Base-by-base conservation (phyloP, 2,888 invertebrate genomes). In the Drosophila suboccidentalis region DNA sequence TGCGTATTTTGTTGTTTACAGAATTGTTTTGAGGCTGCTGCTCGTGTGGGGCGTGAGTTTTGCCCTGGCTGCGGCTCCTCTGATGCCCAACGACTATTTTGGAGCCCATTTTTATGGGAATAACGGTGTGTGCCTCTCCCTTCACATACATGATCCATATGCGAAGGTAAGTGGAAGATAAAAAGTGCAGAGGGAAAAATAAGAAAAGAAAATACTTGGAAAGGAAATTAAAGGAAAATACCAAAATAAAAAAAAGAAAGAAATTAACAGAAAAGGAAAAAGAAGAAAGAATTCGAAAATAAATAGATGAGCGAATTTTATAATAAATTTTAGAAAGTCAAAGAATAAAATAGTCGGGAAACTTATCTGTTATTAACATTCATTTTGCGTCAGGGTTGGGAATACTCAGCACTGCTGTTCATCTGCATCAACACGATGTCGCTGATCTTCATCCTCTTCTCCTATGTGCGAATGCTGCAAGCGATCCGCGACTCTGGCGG, bases 311-410 rank as follows among this genome's bases (percentile, higher is more conserved):
- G 29, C 29, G 1, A 29, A 29, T 3, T 26, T 26, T 26, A 26
- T 26, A 3, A 8, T 3, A 10, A 32, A 10, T 32, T 32, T 32
- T 3, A 11, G 34, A 34, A 34, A 11, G 19, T 19, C 19, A 19
- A 19, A 19, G 2, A 19, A 10, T 10, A 32, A 10, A 32, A 34
- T 3, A 34, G 34, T 34, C 10, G 34, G 3, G 1, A 10, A 34
- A 10, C 11, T 11, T 13, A 4, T 53, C 3, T 39, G 11, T 13
- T 19, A n/a, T n/a, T n/a, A n/a, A n/a, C n/a, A n/a, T n/a, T n/a
- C n/a, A n/a, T n/a, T n/a, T n/a, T n/a, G n/a, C n/a, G n/a, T n/a
- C 26, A 94, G 94, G 94, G 94, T 32, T 94, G 95, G 95, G 93
- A 94, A 78, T 95, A 95, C 78, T 94, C 94, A 0, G 94, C 94